These are phyloP conservation scores for Gila orcuttii DNA, from an alignment of 2,113 vertebrate genomes.

Conservation along the genomic window DNA sequence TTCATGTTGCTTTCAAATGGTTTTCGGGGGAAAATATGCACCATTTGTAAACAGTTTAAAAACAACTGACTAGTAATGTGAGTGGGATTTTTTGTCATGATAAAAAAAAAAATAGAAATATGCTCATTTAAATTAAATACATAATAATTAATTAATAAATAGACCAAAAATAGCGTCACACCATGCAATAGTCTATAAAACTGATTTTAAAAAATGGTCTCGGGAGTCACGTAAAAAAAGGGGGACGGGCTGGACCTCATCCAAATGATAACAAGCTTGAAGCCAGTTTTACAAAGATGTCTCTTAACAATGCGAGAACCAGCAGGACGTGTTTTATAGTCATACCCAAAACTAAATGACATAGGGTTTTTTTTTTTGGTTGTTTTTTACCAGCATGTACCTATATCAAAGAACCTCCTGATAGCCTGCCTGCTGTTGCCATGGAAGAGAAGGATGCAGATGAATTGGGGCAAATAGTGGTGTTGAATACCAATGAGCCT, in stretches of 20 bases:
- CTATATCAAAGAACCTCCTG: constrained; percentile 86
- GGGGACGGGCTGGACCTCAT: constrained; percentile 29
- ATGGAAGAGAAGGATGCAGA: constrained; percentile 87
- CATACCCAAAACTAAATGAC: constrained; percentile 70
- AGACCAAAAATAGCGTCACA: neutral
- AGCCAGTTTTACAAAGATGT: constrained; percentile 61
- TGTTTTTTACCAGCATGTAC: constrained; percentile 67
- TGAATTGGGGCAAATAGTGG: constrained; percentile 86
- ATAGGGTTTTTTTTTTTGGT: constrained; percentile 51
- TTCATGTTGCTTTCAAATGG: neutral
- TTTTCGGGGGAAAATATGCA: neutral
- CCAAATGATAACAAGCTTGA: constrained; percentile 52
- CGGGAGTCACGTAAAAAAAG: neutral
- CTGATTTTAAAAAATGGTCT: neutral
- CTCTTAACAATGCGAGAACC: constrained; percentile 56
- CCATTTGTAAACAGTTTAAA: neutral
- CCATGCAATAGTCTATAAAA: neutral
- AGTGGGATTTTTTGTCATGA: neutral
- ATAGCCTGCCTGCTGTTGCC: constrained; percentile 86
- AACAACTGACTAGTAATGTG: neutral
- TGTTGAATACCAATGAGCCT: constrained; percentile 89
- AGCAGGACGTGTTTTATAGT: constrained; percentile 45
- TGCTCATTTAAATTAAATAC: neutral
- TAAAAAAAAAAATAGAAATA: neutral
- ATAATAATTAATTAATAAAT: neutral